These are phyloP conservation scores for Rana temporaria DNA, from an alignment of 2,113 vertebrate genomes.

Conservation along the genomic window DNA sequence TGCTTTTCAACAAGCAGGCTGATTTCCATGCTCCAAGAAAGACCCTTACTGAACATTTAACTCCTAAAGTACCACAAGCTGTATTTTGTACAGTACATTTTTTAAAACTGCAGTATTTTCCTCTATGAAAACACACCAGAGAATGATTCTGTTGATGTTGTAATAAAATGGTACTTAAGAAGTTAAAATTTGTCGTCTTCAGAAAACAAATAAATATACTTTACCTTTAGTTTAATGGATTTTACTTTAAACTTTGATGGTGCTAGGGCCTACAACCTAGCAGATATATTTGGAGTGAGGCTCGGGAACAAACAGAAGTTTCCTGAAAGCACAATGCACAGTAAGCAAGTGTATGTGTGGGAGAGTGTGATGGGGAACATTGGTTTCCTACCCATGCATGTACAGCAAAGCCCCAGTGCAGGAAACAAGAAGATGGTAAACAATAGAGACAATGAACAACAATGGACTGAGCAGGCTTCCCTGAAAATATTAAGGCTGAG, in stretches of 20 bases:
- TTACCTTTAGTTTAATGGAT: constrained; percentile 82
- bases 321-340: constrained; percentile 43
- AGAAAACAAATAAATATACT: constrained; percentile 68
- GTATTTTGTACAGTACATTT: neutral
- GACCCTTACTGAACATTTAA: constrained; percentile 82
- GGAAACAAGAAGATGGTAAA: neutral
- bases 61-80: constrained; percentile 73
- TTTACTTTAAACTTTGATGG: constrained; percentile 71
- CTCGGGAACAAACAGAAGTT: constrained; percentile 27
- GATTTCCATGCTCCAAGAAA: constrained; percentile 78
- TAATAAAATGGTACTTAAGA: constrained; percentile 70
- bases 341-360: constrained; percentile 27
- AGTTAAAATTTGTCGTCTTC: constrained; percentile 66
- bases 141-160: neutral
- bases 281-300: constrained; percentile 55
- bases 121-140: neutral
- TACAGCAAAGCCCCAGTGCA: neutral
- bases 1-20: constrained; percentile 71
- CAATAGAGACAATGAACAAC: neutral
- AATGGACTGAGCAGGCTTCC: constrained; percentile 41
- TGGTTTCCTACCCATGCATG: neutral
- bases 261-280: constrained; percentile 66
- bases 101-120: neutral
- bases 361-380: constrained; percentile 21
- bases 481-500: constrained; percentile 60